A percentile compares a stretch with the other conserved stretches of the same genome.
Evolutionary conservation across 2,113 vertebrate species (phyloP).

Genomic region (Entomyzon cyanotis): DNA sequence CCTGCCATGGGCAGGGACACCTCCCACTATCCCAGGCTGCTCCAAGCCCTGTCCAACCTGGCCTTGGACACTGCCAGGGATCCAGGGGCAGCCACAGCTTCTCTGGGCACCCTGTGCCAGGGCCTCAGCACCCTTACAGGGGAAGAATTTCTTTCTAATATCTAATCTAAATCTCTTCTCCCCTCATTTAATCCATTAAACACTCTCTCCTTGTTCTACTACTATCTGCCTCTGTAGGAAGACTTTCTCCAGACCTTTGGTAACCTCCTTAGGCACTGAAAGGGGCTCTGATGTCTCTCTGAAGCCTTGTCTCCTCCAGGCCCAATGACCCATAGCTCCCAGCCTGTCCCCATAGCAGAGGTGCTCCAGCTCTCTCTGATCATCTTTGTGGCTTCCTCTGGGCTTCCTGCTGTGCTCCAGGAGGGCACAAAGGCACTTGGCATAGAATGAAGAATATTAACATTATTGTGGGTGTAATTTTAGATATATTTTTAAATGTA

Average conservation of each 20-base stretch:
- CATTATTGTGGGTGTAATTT: background rate
- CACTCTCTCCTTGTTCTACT: rapidly evolving
- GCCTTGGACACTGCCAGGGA: rapidly evolving
- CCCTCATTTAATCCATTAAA: background rate
- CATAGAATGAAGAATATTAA: background rate
- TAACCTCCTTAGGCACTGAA: too few relatives aligned
- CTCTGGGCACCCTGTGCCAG: background rate
- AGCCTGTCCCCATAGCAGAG: background rate
- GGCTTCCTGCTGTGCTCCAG: background rate
- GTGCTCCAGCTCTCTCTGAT: background rate
- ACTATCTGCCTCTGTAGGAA: background rate
- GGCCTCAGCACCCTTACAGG: rapidly evolving
- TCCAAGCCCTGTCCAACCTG: rapidly evolving
- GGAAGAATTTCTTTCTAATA: background rate
- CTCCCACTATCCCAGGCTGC: rapidly evolving
- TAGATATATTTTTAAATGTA: background rate
- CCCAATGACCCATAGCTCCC: background rate
- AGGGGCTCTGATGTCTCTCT: background rate
- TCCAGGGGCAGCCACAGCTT: background rate
- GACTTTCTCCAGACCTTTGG: background rate
- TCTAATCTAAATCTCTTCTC: background rate
- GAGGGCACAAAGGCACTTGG: background rate
- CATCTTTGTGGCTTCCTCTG: background rate
- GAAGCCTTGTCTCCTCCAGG: background rate
- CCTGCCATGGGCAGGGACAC: background rate